Conservation (phyloP, 2,797 vertebrate species). For the Danionella dracula region DNA sequence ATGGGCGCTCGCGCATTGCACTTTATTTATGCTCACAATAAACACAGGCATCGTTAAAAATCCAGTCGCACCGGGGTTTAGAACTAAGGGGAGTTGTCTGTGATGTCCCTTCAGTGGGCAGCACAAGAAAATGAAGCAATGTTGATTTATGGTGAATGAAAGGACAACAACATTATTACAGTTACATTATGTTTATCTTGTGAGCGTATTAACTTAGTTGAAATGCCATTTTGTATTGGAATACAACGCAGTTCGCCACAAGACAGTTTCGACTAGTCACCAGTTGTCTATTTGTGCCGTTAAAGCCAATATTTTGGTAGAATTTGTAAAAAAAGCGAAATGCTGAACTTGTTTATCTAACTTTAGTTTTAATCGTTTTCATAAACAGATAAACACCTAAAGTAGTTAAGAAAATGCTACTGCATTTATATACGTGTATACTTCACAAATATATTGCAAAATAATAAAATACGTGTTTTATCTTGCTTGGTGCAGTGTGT, state of each 20-base stretch:
- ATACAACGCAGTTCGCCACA: conserved; percentile 52
- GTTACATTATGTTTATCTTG: conserved; percentile 54
- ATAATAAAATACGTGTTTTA: conserved; percentile 70
- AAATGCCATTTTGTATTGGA: conserved; percentile 46
- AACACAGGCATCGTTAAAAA: conserved; percentile 50
- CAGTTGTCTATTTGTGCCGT: conserved; percentile 34
- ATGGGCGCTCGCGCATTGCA: conserved; percentile 77
- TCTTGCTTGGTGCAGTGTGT: conserved; percentile 67
- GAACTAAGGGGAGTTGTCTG: background rate
- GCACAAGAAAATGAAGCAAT: conserved; percentile 41
- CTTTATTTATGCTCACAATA: conserved; percentile 76
- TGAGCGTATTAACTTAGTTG: conserved; percentile 52
- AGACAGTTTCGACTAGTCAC: conserved; percentile 19
- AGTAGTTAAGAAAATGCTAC: conserved; percentile 13
- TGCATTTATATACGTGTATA: background rate
- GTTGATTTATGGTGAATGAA: conserved; percentile 64
- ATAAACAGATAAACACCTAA: conserved; percentile 45
- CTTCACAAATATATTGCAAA: background rate
- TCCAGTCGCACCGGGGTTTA: conserved; percentile 45
- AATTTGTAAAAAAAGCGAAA: conserved; percentile 79
- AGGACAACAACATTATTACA: conserved; percentile 69
- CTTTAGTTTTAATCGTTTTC: conserved; percentile 58
- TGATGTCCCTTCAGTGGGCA: background rate
- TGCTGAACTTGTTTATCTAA: conserved; percentile 71
- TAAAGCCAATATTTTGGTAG: conserved; percentile 58